Evolutionary conservation across 1,140 invertebrate species (phyloP), one percentile per base, ranked within the genome.

Genomic region (Anthonomus grandis): DNA sequence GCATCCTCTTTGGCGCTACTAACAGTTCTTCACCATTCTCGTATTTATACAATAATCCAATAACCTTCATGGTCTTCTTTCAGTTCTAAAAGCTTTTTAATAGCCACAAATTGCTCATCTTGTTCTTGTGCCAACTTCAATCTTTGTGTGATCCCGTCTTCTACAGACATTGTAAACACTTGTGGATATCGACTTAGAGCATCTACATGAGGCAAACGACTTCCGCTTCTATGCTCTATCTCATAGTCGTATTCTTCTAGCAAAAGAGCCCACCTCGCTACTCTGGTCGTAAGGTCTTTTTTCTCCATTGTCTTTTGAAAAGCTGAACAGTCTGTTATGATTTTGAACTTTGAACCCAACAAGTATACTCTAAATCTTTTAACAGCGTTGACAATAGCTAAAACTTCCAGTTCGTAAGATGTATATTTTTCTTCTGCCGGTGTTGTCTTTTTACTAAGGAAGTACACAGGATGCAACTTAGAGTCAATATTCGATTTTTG

Each of bases 331-430:
- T 73, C 74, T 0, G 70, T 74, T 4, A 73, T 57, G 9, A 81
- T 75, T 48, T 76, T 73, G 60, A 79, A 78, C 8, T 71, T 52
- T 39, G 66, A 74, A n/a, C 73, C 74, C n/a, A 75, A 61, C 24
- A 83, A 62, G 65, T 79, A 83, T 12, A 71, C 57, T 54, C 72
- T 41, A 60, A 79, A 81, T 47, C 78, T 74, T 46, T 76, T 68
- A 2, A 82, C 62, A 2, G 75, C 75, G 63, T 69, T 71, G 5
- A 79, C 67, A n/a, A 81, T 73, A 0, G 78, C 76, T 23, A 82
- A 60, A 21, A 72, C 72, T 69, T 82, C 41, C 6, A 41, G 38
- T 15, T 41, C 38, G 49, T 76, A 77, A 45, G 69, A 74, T 4
- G 59, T 64, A 52, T 77, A 81, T 36, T 66, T 68, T 49, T 59